phyloP scores from a whole-genome alignment of 2,888 invertebrate genomes.

The Mythimna pallens region DNA sequence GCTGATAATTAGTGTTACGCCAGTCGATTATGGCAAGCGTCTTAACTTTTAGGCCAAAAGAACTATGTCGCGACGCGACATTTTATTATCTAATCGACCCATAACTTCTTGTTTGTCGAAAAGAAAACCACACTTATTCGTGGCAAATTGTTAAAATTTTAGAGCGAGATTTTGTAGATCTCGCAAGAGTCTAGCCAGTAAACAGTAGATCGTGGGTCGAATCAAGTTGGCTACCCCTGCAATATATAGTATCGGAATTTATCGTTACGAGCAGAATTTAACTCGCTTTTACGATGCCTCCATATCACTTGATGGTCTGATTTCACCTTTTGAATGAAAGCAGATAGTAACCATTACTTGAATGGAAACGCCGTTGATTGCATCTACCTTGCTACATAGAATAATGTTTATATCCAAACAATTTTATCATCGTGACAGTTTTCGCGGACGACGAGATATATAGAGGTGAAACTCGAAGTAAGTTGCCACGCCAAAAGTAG shows the following conservation, averaged over 20 bases:
- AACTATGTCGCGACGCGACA: too few relatives aligned
- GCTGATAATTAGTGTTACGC: too few relatives aligned
- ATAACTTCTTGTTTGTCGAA: too few relatives aligned
- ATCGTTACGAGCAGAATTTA: slow-evolving; percentile 37
- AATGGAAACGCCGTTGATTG: slow-evolving; percentile 23
- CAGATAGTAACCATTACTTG: slow-evolving; percentile 23
- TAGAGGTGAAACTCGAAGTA: slow-evolving; percentile 33
- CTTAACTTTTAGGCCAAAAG: too few relatives aligned
- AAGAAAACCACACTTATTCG: too few relatives aligned
- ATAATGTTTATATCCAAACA: slow-evolving; percentile 21
- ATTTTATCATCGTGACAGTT: slow-evolving; percentile 39
- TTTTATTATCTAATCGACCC: too few relatives aligned
- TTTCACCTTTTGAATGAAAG: slow-evolving; percentile 40
- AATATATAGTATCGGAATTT: neutral
- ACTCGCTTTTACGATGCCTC: slow-evolving; percentile 34
- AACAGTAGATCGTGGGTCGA: too few relatives aligned
- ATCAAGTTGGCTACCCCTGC: too few relatives aligned
- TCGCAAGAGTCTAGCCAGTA: too few relatives aligned
- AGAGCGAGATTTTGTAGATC: too few relatives aligned
- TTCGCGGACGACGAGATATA: slow-evolving; percentile 42
- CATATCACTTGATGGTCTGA: slow-evolving; percentile 35
- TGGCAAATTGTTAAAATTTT: too few relatives aligned
- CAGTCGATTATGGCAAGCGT: too few relatives aligned
- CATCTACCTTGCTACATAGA: slow-evolving; percentile 17
- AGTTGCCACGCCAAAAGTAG: slow-evolving; percentile 19